Conservation (phyloP, 2,797 vertebrate genomes). For the Sebastes hubbsi region DNA sequence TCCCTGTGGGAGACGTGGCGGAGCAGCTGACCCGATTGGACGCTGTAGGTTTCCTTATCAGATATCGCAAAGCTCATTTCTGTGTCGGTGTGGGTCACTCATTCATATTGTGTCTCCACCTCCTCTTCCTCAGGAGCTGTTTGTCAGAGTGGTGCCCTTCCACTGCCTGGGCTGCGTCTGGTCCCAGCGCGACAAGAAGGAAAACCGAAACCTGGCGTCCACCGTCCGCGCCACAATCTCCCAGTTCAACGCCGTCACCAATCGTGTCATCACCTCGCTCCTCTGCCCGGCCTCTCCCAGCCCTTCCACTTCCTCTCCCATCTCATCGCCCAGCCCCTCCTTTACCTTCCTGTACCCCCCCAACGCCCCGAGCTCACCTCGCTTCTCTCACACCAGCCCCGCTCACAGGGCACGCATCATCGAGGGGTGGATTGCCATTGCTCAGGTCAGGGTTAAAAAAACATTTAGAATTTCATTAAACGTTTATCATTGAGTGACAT, state of each 20-base stretch:
- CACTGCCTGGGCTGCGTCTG: conserved; percentile 92
- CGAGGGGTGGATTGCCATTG: conserved; percentile 89
- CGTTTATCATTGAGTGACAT: fast-evolving
- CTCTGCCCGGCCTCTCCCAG: conserved; percentile 70
- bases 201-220: conserved; percentile 80
- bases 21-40: conserved; percentile 90
- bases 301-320: conserved; percentile 56
- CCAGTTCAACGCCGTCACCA: conserved; percentile 90
- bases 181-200: conserved; percentile 92
- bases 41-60: conserved; percentile 75
- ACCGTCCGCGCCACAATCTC: conserved; percentile 90
- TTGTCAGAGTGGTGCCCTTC: conserved; percentile 83
- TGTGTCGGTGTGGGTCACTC: not conserved
- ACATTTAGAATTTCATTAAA: not conserved
- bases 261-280: conserved; percentile 88
- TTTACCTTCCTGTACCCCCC: conserved; percentile 50
- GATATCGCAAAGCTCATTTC: not conserved
- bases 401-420: conserved; percentile 82
- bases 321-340: conserved; percentile 40
- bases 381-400: conserved; percentile 55
- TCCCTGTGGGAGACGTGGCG: conserved; percentile 82
- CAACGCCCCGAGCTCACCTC: conserved; percentile 55
- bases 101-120: not conserved
- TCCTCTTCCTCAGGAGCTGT: conserved; percentile 82
- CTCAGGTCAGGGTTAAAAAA: conserved; percentile 80